A percentile compares a stretch with the other conserved stretches of the same genome.
Conservation (phyloP, 2,888 invertebrate genomes). For the Sisyra terminalis region DNA sequence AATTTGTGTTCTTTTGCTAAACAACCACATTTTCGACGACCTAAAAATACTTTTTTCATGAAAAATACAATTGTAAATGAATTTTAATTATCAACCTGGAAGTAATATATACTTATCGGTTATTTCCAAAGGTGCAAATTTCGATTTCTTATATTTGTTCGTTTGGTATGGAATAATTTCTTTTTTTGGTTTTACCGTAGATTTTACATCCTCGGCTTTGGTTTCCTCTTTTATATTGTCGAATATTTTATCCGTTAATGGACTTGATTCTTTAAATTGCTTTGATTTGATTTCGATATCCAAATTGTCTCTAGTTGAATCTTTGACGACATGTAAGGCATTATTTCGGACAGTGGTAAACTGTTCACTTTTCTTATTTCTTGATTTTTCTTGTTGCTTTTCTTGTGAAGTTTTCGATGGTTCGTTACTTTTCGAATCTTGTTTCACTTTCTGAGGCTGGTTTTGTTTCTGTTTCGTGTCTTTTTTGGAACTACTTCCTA, state of each 20-base stretch:
- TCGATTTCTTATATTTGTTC: too few species aligned
- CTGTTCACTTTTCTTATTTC: neutral
- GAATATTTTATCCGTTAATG: too few species aligned
- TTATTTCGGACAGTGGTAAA: neutral
- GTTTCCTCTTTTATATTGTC: too few species aligned
- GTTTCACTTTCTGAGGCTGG: neutral
- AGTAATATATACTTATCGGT: neutral
- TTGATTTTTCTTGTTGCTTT: neutral
- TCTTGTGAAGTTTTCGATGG: neutral
- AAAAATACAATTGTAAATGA: neutral
- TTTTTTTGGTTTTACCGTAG: too few species aligned
- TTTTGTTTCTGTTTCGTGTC: neutral
- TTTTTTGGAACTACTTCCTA: neutral
- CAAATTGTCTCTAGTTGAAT: too few species aligned
- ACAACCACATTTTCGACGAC: slow-evolving; percentile 79
- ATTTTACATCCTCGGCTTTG: too few species aligned
- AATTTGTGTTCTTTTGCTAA: slow-evolving; percentile 81
- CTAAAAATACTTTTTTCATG: too few species aligned
- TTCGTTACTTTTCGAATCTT: neutral
- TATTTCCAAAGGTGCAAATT: too few species aligned
- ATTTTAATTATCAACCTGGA: neutral
- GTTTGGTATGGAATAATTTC: too few species aligned
- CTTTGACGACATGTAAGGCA: too few species aligned
- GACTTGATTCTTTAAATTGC: too few species aligned
- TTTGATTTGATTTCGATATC: too few species aligned